Percentiles rank a stretch among this genome's conserved stretches.
Conservation (phyloP, 2,888 invertebrate genomes). For the Drosophila acutilabella region DNA sequence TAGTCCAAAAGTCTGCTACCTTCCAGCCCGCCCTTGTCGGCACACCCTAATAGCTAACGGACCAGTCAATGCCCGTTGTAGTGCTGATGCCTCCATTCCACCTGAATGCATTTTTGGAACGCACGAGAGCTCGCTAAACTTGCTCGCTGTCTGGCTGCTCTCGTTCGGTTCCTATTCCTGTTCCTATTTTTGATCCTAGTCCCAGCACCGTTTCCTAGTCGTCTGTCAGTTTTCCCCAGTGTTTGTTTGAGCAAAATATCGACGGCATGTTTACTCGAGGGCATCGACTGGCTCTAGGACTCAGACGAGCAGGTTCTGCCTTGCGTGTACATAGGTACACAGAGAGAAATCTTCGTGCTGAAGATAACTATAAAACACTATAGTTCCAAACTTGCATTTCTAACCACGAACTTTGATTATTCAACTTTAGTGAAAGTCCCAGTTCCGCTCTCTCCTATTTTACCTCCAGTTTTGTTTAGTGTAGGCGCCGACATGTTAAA, state of each 20-base stretch:
- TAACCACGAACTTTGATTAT: too few species aligned
- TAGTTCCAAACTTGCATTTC: too few species aligned
- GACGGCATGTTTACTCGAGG: constrained; percentile 25
- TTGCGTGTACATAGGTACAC: neutral
- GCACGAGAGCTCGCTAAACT: constrained; percentile 53
- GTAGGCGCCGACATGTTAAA: constrained; percentile 9
- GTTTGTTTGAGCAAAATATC: constrained; percentile 44
- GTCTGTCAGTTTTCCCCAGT: constrained; percentile 18
- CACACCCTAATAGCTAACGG: constrained; percentile 20
- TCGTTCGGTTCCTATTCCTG: constrained; percentile 1
- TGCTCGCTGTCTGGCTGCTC: constrained; percentile 38
- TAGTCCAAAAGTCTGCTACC: neutral
- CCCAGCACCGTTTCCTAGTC: neutral
- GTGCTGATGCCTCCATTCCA: constrained; percentile 52
- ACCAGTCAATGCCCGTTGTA: constrained; percentile 35
- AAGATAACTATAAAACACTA: too few species aligned
- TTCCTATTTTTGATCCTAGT: neutral
- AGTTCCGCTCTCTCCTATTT: too few species aligned
- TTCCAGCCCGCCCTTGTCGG: neutral
- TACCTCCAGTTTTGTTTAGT: too few species aligned
- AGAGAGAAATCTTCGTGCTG: too few species aligned
- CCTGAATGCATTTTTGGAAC: constrained; percentile 68
- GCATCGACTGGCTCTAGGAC: constrained; percentile 7
- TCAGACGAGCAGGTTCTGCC: constrained; percentile 5
- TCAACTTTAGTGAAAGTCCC: too few species aligned